A percentile compares a stretch with the other conserved stretches of the same genome.
Evolutionary conservation across 2,888 invertebrate genomes (phyloP).

Genomic region (Odontocolon sp.): DNA sequence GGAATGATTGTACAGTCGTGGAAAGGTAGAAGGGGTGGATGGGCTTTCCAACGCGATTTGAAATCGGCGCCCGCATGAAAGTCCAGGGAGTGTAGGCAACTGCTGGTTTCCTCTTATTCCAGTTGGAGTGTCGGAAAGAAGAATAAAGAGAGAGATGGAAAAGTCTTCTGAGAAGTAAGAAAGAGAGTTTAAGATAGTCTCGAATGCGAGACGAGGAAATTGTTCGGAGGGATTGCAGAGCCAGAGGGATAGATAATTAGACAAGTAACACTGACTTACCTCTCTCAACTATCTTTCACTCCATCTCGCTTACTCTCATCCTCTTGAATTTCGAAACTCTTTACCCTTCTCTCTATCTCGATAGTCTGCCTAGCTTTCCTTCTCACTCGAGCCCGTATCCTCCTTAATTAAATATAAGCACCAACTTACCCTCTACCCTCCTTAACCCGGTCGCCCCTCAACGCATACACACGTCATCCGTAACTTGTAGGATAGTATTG

Average conservation of each 20-base stretch:
- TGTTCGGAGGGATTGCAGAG: constrained; percentile 52
- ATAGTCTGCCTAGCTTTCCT: constrained; percentile 18
- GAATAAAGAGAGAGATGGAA: constrained; percentile 10
- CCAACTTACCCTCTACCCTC: constrained; percentile 71
- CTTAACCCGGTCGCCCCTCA: constrained; percentile 59
- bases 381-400: constrained; percentile 69
- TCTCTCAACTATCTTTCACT: constrained; percentile 51
- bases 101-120: constrained; percentile 26
- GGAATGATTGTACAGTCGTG: constrained; percentile 5
- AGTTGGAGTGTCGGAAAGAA: constrained; percentile 12
- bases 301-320: constrained; percentile 33
- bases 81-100: not conserved
- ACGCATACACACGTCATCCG: too few species aligned
- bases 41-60: constrained; percentile 17
- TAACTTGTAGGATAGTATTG: too few species aligned
- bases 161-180: constrained; percentile 10
- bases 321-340: constrained; percentile 49
- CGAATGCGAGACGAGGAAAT: constrained; percentile 53
- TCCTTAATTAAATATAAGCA: constrained; percentile 78
- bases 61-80: constrained; percentile 26
- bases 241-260: constrained; percentile 75
- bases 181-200: not conserved
- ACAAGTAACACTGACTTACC: constrained; percentile 74
- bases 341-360: constrained; percentile 48
- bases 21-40: not conserved